A percentile compares a stretch with the other conserved stretches of the same genome.
Conservation (phyloP, 2,113 vertebrate genomes). For the Pachypanchax playfairii region DNA sequence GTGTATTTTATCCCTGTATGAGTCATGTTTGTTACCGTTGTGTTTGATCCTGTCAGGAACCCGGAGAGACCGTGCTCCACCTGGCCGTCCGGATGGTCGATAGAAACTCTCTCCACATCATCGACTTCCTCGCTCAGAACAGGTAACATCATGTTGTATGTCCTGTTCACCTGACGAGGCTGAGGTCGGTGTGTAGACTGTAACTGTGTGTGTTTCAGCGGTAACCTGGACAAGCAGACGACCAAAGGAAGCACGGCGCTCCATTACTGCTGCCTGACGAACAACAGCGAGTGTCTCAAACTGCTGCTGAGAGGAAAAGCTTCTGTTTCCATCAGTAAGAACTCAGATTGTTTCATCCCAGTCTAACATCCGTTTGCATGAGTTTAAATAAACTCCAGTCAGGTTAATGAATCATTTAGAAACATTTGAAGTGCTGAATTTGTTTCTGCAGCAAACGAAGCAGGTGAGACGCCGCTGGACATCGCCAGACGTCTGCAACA, state of each 20-base stretch:
- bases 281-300: conserved; percentile 95
- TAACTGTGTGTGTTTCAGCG: conserved; percentile 71
- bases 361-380: no score
- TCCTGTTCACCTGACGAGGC: neutral
- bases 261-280: conserved; percentile 95
- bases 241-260: conserved; percentile 89
- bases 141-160: conserved; percentile 74
- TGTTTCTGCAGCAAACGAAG: conserved; percentile 86
- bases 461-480: conserved; percentile 91
- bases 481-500: conserved; percentile 90
- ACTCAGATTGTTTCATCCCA: neutral
- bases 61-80: conserved; percentile 92
- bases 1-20: no score
- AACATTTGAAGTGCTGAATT: neutral
- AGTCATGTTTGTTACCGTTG: neutral
- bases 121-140: conserved; percentile 96
- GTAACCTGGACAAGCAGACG: conserved; percentile 91
- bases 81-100: conserved; percentile 93
- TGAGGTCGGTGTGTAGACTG: conserved; percentile 7
- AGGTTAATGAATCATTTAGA: no score
- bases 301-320: conserved; percentile 93
- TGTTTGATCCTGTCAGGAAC: conserved; percentile 79
- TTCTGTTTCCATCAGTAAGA: conserved; percentile 87
- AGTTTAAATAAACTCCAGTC: no score
- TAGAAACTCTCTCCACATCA: conserved; percentile 94